Base-by-base conservation (phyloP, 2,888 invertebrate species). In the Drosophila affinis region DNA sequence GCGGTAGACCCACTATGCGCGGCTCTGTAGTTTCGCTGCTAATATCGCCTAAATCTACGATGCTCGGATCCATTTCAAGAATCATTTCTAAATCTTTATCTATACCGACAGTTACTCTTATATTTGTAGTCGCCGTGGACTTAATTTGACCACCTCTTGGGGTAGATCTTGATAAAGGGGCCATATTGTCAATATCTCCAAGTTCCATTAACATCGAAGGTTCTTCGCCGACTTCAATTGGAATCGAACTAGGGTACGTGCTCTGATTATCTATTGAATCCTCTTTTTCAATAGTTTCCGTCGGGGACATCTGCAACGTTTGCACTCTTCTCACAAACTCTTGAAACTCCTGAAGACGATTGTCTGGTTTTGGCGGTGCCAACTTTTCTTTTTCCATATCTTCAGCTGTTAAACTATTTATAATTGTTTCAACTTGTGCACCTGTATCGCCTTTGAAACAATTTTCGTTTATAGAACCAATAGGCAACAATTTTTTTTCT, bases 81-180 rank as follows among this genome's bases (percentile, higher is more conserved):
- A 94, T 94, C 93, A 94, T 94, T 89, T 93, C 93, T 60, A 94
- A 90, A 88, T 94, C 94, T 72, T 93, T 93, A 86, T 94, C 94
- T 77, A 94, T 94, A 17, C 94, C 94, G 75, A 94, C 92, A 49
- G 93, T 93, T 7, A 94, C 93, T 49, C 92, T 92, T 48, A 93
- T 92, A 63, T 92, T 92, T 24, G 78, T 89, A 7, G 75, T 65
- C 54, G 62, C 32, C 7, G 24, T 53, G 10, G 58, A 24, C 29
- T 75, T 51, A 39, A 6, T n/a, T 21, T 56, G 54, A 49, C 17
- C 44, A 6, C 55, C 59, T 44, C 18, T 58, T 18, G 44, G 21
- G 29, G 14, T 53, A 45, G 47, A 46, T 62, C 57, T 17, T 59
- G 51, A 47, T 56, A 7, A 32, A 10, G 63, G 21, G 3, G 17